Percentiles rank a stretch among this genome's conserved stretches.
These are phyloP conservation scores for Poeciliopsis paucimaculata DNA, from an alignment of 2,797 vertebrate genomes.

Conservation along the genomic window DNA sequence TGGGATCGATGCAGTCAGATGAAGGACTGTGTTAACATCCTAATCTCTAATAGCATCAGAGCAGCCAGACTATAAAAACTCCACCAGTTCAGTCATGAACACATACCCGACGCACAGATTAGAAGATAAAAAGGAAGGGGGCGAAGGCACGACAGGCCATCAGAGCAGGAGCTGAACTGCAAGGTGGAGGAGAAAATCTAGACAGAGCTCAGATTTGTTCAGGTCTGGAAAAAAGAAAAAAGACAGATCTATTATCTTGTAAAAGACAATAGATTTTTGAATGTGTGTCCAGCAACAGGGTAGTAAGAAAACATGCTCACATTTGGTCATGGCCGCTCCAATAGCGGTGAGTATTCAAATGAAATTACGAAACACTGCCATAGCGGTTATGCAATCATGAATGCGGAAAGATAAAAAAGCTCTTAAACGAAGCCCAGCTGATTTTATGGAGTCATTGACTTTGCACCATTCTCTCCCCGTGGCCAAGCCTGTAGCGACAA, in stretches of 20 bases:
- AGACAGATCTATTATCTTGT: background rate
- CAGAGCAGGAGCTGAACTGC: constrained; percentile 52
- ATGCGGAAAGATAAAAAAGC: background rate
- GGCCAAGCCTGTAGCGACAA: background rate
- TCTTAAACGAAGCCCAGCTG: background rate
- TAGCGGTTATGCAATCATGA: background rate
- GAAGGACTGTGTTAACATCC: constrained; percentile 76
- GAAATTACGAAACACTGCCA: background rate
- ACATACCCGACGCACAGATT: constrained; percentile 44
- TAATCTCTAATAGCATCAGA: constrained; percentile 78
- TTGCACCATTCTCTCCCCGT: background rate
- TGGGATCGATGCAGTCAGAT: constrained; percentile 75
- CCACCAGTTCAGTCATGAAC: constrained; percentile 54
- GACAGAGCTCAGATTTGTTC: constrained; percentile 40
- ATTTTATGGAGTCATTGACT: background rate
- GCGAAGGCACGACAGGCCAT: constrained; percentile 57
- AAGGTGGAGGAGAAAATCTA: constrained; percentile 49
- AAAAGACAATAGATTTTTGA: background rate
- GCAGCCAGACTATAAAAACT: constrained; percentile 67
- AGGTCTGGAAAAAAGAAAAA: background rate
- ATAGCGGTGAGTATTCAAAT: background rate
- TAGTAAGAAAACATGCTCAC: background rate
- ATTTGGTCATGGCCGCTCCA: too few species aligned
- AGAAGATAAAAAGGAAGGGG: constrained; percentile 56
- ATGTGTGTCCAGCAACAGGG: background rate